A percentile compares a stretch with the other conserved stretches of the same genome.
Conservation (phyloP, 1,140 invertebrate genomes). For the Thaumetopoea pityocampa region DNA sequence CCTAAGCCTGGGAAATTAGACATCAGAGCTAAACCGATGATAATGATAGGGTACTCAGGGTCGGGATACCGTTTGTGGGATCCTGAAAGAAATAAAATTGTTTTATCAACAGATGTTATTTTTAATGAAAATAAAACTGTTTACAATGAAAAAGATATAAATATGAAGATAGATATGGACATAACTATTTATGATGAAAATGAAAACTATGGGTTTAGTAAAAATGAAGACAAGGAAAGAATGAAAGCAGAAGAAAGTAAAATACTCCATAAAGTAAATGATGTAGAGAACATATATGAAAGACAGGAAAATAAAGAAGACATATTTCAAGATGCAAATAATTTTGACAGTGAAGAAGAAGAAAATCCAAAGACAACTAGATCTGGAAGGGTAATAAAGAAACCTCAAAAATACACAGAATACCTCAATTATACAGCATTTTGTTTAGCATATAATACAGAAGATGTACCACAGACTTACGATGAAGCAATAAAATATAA, state of each 20-base stretch:
- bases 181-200: slow-evolving; percentile 5
- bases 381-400: slow-evolving; percentile 16
- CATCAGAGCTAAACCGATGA: slow-evolving; percentile 11
- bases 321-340: background rate
- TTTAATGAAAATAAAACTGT: too few species aligned
- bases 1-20: slow-evolving; percentile 18
- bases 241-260: too few species aligned
- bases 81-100: slow-evolving; percentile 17
- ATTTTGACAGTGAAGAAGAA: slow-evolving; percentile 4
- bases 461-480: too few species aligned
- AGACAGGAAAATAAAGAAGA: slow-evolving; percentile 9
- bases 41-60: slow-evolving; percentile 24
- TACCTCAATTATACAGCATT: too few species aligned
- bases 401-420: slow-evolving; percentile 7
- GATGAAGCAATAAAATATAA: slow-evolving; percentile 14
- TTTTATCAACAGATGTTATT: slow-evolving; percentile 22
- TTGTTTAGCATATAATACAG: too few species aligned
- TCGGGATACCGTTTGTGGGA: slow-evolving; percentile 24
- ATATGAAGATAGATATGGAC: background rate
- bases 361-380: slow-evolving; percentile 10
- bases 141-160: slow-evolving; percentile 5
- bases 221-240: slow-evolving; percentile 5
- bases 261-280: too few species aligned
- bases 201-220: background rate
- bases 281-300: too few species aligned